phyloP scores from a whole-genome alignment of 2,113 vertebrate genomes.

The Tor tambroides region DNA sequence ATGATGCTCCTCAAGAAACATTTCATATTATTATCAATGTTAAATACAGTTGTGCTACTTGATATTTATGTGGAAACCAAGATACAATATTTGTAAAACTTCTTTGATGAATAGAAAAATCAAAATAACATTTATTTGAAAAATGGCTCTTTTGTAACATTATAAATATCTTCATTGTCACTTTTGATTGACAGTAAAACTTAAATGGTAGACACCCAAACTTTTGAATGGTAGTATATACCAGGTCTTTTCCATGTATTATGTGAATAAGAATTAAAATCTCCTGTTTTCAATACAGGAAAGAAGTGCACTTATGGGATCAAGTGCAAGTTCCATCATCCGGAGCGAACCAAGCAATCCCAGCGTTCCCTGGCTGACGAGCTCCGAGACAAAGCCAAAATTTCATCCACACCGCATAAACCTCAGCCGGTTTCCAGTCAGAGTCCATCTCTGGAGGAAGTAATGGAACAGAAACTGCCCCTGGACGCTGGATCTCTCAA shows the following conservation, averaged over 20 bases:
- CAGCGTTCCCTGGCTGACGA: constrained; percentile 85
- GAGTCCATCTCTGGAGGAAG: constrained; percentile 67
- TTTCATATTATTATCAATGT: too few species aligned
- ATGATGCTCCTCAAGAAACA: neutral
- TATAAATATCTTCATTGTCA: too few species aligned
- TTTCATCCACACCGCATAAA: constrained; percentile 58
- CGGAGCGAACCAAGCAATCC: constrained; percentile 84
- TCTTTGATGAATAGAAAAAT: too few species aligned
- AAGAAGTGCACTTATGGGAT: constrained; percentile 94
- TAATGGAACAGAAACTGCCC: constrained; percentile 72
- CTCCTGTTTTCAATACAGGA: constrained; percentile 73
- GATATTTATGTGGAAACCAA: too few species aligned
- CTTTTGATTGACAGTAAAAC: too few species aligned
- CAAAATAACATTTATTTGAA: too few species aligned
- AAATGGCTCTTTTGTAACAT: too few species aligned
- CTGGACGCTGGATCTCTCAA: constrained; percentile 68
- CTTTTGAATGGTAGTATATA: neutral
- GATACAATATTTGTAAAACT: too few species aligned
- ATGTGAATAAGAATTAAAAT: neutral
- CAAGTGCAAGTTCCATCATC: constrained; percentile 93
- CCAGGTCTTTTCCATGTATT: neutral
- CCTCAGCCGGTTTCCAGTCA: constrained; percentile 64
- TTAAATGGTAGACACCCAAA: too few species aligned
- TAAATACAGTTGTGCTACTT: too few species aligned
- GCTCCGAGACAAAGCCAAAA: constrained; percentile 83